A percentile compares a stretch with the other conserved stretches of the same genome.
These are phyloP conservation scores for Halictus quadricinctus DNA, from an alignment of 2,888 invertebrate species.

Conservation along the genomic window DNA sequence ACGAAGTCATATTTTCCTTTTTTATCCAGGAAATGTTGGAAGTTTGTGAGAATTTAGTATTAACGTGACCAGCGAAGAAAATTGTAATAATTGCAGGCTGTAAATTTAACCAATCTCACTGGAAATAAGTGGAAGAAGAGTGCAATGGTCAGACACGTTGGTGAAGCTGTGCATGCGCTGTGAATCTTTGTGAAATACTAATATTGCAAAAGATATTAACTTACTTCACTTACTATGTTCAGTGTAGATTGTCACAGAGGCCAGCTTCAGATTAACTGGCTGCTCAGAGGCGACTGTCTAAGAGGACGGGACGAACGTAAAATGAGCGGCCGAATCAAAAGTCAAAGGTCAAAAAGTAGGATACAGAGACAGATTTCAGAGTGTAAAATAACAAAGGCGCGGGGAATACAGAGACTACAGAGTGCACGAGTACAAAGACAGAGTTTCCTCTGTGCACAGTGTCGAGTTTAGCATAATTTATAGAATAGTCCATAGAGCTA, in stretches of 20 bases:
- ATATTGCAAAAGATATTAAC: neutral
- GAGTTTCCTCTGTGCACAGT: neutral
- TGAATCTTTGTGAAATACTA: neutral
- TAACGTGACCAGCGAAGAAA: too few species aligned
- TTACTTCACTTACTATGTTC: neutral
- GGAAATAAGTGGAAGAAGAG: too few species aligned
- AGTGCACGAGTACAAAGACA: neutral
- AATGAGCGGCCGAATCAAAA: neutral
- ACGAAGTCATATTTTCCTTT: too few species aligned
- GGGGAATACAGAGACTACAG: neutral
- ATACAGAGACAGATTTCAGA: neutral
- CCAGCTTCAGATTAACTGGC: neutral
- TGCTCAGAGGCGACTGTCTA: neutral
- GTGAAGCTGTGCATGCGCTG: neutral
- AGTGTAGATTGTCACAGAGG: neutral
- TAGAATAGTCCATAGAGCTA: neutral
- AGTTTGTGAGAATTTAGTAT: too few species aligned
- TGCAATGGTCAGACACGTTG: too few species aligned
- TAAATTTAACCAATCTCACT: too few species aligned
- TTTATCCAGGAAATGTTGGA: too few species aligned
- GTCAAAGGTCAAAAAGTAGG: neutral
- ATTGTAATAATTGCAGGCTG: too few species aligned
- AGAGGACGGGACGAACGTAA: neutral
- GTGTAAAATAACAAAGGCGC: neutral
- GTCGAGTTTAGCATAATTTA: constrained; percentile 4